Evolutionary conservation across 2,113 vertebrate species (phyloP).

Genomic region (Mionectes macconnelli): DNA sequence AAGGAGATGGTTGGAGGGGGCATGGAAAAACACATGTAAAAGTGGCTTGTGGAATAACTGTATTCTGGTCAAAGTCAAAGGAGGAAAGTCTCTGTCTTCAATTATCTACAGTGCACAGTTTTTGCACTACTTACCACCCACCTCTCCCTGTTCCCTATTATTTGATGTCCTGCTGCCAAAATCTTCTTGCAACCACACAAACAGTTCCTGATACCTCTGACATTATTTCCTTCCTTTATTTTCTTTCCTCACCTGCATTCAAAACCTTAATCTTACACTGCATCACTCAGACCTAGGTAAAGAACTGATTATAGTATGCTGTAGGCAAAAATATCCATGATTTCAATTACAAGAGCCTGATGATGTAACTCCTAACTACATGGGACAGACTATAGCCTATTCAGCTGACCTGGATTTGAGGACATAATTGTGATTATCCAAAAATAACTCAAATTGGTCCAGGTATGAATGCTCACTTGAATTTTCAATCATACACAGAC

Average conservation of each 20-base stretch:
- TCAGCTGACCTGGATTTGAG: background rate
- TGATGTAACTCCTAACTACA: background rate
- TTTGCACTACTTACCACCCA: background rate
- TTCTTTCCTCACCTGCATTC: background rate
- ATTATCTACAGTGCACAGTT: background rate
- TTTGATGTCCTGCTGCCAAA: background rate
- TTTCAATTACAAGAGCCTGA: background rate
- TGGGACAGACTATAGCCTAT: background rate
- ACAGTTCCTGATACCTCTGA: background rate
- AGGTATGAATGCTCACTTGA: background rate
- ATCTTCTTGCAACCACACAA: background rate
- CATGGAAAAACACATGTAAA: background rate
- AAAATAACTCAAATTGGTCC: background rate
- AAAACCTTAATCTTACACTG: background rate
- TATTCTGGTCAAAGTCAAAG: background rate
- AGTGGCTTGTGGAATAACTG: background rate
- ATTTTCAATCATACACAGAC: background rate
- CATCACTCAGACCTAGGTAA: background rate
- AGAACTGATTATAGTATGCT: background rate
- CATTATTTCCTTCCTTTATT: background rate
- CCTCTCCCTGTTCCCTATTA: background rate
- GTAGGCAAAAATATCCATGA: background rate
- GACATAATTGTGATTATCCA: background rate
- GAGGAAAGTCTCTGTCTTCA: background rate
- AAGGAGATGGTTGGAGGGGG: background rate